Base-by-base conservation (phyloP, 2,797 vertebrate genomes). In the Buphagus erythrorhynchus region DNA sequence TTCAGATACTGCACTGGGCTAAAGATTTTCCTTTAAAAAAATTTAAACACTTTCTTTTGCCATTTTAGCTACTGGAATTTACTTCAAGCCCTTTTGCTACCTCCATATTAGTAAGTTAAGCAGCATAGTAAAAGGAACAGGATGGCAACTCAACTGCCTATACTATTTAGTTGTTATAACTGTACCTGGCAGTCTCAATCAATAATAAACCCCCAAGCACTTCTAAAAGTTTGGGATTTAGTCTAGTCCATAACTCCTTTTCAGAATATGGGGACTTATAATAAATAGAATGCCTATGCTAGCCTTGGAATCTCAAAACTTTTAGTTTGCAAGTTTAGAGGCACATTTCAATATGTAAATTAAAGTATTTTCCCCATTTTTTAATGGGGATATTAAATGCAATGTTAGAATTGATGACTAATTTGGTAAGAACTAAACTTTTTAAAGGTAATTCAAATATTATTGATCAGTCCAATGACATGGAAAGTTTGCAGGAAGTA, bases 101-200 rank as follows among this genome's bases (percentile, higher is more conserved):
- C 16, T 81, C 43, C 21, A 7, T 28, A n/a, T 61, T 73, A 38
- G 16, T 45, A 79, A 68, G 67, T 72, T 40, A 61, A 65, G 16
- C 35, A 86, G 5, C 26, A 54, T 31, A 4, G 11, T 62, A 62
- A 67, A 49, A 89, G 24, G 5, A 66, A 38, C 29, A 67, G 35
- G 8, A 51, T 48, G 5, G 3, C 9, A 67, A 40, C 11, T 43
- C 28, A 72, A 9, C 5, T 74, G 8, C 35, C 22, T 80, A 43
- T 48, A 54, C 29, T 58, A 25, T 72, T 72, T 57, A 40, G n/a
- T 45, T 55, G 13, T 45, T 76, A 61, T 22, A 68, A 65, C 5
- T 0, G 0, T 36, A 61, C 26, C 22, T 65, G 49, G 5, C 14
- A 72, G 26, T 15, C 16, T 88, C 29, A 6, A 31, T 8, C 11